Conservation (phyloP, 2,888 invertebrate genomes). For the Entomobrya multifasciata region DNA sequence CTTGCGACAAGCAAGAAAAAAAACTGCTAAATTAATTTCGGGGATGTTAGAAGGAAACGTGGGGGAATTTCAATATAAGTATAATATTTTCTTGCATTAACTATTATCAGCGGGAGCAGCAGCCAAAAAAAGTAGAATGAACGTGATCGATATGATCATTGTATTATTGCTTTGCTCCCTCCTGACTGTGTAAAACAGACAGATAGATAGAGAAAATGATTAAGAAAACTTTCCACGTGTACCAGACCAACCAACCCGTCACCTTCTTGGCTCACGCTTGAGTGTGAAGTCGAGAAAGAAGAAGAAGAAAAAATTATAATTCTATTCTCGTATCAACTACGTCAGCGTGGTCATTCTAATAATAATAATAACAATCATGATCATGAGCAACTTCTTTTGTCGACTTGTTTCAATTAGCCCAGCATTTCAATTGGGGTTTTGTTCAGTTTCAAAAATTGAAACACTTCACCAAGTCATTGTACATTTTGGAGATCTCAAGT, state of each 20-base stretch:
- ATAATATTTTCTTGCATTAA: conserved; percentile 31
- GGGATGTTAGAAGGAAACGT: too few relatives aligned
- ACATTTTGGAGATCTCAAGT: not conserved
- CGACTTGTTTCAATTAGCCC: too few relatives aligned
- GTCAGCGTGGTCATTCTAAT: conserved; percentile 64
- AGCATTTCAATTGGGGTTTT: too few relatives aligned
- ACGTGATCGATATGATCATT: conserved; percentile 68
- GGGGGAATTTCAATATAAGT: conserved; percentile 64
- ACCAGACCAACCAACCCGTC: conserved; percentile 1
- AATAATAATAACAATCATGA: not conserved
- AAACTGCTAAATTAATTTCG: too few relatives aligned
- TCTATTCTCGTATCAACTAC: conserved; percentile 66
- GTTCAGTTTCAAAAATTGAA: too few relatives aligned
- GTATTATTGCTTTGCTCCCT: not conserved
- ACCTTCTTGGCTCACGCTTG: not conserved
- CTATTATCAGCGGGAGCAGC: not conserved
- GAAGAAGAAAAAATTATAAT: conserved; percentile 61
- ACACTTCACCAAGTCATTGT: not conserved
- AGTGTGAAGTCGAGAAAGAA: conserved; percentile 67
- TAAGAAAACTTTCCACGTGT: conserved; percentile 66
- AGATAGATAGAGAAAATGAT: conserved; percentile 43
- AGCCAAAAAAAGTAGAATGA: not conserved
- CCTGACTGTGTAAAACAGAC: not conserved
- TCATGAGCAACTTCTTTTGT: too few relatives aligned
- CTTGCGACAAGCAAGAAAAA: too few relatives aligned